phyloP scores from a whole-genome alignment of 2,797 vertebrate genomes.

The Fistularia commersonii region DNA sequence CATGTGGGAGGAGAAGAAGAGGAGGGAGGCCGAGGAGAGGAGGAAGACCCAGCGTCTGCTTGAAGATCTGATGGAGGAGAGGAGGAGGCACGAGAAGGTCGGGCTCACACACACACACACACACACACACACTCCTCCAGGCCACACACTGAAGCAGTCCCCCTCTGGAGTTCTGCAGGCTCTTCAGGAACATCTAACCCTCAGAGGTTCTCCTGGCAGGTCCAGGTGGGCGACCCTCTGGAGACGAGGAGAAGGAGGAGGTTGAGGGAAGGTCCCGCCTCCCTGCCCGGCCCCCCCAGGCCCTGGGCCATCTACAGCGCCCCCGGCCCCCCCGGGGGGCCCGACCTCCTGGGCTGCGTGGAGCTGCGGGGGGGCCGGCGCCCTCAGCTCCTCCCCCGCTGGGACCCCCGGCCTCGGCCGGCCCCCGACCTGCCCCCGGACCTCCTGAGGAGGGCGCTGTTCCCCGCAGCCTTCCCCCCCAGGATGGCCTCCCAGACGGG shows the following conservation, averaged over 20 bases:
- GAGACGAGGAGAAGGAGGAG: neutral
- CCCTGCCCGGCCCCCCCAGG: conserved; percentile 13
- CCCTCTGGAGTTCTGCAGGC: too few species aligned
- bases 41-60: conserved; percentile 26
- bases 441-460: conserved; percentile 58
- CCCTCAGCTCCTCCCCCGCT: conserved; percentile 38
- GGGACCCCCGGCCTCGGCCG: conserved; percentile 24
- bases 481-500: conserved; percentile 39
- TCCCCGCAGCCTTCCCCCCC: conserved; percentile 56
- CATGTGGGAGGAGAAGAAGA: conserved; percentile 46
- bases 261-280: neutral
- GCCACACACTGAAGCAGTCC: too few species aligned
- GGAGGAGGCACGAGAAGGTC: neutral
- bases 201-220: too few species aligned
- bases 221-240: neutral
- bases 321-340: conserved; percentile 22
- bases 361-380: conserved; percentile 26
- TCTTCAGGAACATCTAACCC: too few species aligned
- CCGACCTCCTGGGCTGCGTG: conserved; percentile 50
- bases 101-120: too few species aligned
- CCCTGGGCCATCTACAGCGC: conserved; percentile 50
- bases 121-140: too few species aligned
- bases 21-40: conserved; percentile 42
- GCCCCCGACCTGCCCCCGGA: conserved; percentile 60
- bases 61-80: conserved; percentile 34